Conservation (phyloP, 2,113 vertebrate genomes). For the Apistogramma diplotaenia region DNA sequence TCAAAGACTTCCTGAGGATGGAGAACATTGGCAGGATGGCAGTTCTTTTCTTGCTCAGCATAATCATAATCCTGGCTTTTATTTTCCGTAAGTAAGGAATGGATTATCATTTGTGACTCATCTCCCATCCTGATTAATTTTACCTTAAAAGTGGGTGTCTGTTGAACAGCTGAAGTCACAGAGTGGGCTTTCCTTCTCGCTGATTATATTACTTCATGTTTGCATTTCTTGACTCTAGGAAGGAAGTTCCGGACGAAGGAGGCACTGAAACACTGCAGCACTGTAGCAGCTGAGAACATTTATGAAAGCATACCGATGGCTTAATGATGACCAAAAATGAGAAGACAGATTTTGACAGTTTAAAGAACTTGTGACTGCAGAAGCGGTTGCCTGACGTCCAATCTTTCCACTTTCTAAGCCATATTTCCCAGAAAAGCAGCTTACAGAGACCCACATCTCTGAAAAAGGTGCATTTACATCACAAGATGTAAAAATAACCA, state of each 20-base stretch:
- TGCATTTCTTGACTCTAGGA: conserved; percentile 37
- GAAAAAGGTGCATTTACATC: background rate
- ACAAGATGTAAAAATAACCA: background rate
- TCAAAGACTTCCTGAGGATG: background rate
- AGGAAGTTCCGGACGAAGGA: background rate
- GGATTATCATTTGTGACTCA: conserved; percentile 25
- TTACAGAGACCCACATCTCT: background rate
- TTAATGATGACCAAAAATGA: background rate
- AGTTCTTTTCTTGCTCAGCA: conserved; percentile 19
- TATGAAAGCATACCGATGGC: conserved; percentile 33
- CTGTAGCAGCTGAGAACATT: conserved; percentile 17
- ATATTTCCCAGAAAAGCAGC: background rate
- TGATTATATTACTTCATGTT: background rate
- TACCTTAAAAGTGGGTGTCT: background rate
- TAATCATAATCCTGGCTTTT: conserved; percentile 48
- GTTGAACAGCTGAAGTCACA: background rate
- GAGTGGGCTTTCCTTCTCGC: background rate
- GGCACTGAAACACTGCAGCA: background rate
- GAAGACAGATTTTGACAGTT: background rate
- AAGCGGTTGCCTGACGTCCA: background rate
- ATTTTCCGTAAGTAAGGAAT: conserved; percentile 50
- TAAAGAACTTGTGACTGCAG: background rate
- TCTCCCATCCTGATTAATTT: conserved; percentile 7
- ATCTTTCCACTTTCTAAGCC: background rate
- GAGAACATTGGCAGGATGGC: conserved; percentile 36